Percentiles rank a stretch among this genome's conserved stretches.
These are phyloP conservation scores for Symphodus melops DNA, from an alignment of 2,113 vertebrate genomes.

Conservation along the genomic window DNA sequence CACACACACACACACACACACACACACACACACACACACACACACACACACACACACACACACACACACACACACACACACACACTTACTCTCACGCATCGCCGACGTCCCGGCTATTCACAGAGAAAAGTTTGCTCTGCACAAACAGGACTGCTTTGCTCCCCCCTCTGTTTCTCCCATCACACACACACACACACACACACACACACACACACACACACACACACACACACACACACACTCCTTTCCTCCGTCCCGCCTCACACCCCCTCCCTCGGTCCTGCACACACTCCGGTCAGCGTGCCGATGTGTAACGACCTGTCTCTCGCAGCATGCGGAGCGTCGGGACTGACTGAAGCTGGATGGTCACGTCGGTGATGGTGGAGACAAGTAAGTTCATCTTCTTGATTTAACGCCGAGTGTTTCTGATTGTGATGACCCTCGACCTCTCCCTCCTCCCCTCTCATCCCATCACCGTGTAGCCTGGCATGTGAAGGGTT, in stretches of 20 bases:
- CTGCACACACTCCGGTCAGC: conserved; percentile 63
- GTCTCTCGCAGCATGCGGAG: conserved; percentile 50
- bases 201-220: conserved; percentile 30
- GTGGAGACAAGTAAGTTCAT: conserved; percentile 57
- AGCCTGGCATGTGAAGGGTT: background rate
- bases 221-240: conserved; percentile 33
- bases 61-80: conserved; percentile 20
- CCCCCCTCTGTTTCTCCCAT: background rate
- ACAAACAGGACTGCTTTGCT: conserved; percentile 65
- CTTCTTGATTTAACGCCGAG: background rate
- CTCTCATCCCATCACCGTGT: conserved; percentile 6
- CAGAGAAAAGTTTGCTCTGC: conserved; percentile 73
- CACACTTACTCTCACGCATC: conserved; percentile 30
- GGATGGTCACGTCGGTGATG: conserved; percentile 44
- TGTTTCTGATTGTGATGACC: conserved; percentile 8
- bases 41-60: conserved; percentile 35
- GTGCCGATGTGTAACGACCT: conserved; percentile 61
- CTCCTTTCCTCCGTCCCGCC: conserved; percentile 16
- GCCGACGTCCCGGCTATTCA: conserved; percentile 48
- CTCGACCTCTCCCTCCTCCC: conserved; percentile 22
- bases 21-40: conserved; percentile 30
- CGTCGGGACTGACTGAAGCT: conserved; percentile 21
- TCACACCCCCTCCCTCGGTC: conserved; percentile 30
- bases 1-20: conserved; percentile 30
- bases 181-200: conserved; percentile 32